Evolutionary conservation across 2,888 invertebrate genomes (phyloP), one percentile per base, ranked within the genome.

Genomic region (Drosophila fulvimacula): DNA sequence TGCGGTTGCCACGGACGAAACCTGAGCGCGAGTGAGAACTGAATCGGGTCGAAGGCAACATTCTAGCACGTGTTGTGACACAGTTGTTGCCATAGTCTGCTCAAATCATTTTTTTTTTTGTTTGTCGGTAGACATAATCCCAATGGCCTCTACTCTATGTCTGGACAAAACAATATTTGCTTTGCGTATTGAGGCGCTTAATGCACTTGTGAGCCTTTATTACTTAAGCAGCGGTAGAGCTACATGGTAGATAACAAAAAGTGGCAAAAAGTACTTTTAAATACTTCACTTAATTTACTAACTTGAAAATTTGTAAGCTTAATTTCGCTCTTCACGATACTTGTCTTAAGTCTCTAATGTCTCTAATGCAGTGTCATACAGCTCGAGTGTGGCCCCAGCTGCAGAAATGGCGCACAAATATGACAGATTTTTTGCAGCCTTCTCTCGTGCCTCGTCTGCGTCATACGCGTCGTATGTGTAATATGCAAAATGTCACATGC

Each of bases 391-490:
- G 15, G 19, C 2, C 11, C 30, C 30, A 57, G 39, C n/a, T 27
- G 39, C 63, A 49, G 0, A 69, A 57, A 49, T 64, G 38, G 17
- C 21, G 5, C 27, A 52, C 15, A 41, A 49, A 60, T 24, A 32
- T 52, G 19, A n/a, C 10, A 10, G 30, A 1, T 3, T 41, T 55
- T 60, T 73, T 58, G 21, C 15, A 7, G 0, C 4, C 3, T 2
- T 4, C 10, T 10, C 11, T 24, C n/a, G n/a, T 27, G 10, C 6
- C 17, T 41, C 48, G 49, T 21, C 36, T 58, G 52, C 38, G 62
- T 56, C 63, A 15, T 17, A 63, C 36, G 44, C 36, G 49, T 39
- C 48, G 69, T 58, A 74, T 78, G 69, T 36, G 74, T 44, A 39
- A 73, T 58, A 57, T 63, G 56, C n/a, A 58, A 52, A 41, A 61